A percentile compares a stretch with the other conserved stretches of the same genome.
Evolutionary conservation across 2,888 invertebrate species (phyloP).

Genomic region (Chaitophorus viminalis): DNA sequence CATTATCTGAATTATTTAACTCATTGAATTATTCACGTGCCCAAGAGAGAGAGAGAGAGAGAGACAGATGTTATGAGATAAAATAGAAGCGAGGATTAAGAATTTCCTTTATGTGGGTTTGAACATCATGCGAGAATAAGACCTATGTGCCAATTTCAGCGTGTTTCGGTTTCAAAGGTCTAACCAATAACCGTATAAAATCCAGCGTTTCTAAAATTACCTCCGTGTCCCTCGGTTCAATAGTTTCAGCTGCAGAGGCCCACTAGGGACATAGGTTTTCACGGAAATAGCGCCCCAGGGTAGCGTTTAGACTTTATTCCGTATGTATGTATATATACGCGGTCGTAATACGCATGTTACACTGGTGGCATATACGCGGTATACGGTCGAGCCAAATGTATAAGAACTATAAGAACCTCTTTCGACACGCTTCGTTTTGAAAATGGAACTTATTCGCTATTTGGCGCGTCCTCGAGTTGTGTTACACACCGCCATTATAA

Average conservation of each 20-base stretch:
- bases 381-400: background rate
- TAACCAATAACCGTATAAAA: background rate
- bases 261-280: slow-evolving; percentile 27
- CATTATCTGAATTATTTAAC: background rate
- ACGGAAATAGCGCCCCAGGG: slow-evolving; percentile 21
- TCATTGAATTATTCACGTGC: background rate
- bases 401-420: background rate
- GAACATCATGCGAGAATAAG: background rate
- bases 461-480: background rate
- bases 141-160: slow-evolving; percentile 25
- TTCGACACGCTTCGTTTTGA: background rate
- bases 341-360: no score
- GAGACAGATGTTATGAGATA: no score
- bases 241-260: background rate
- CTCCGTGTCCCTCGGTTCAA: background rate
- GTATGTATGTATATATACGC: background rate
- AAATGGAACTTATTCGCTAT: background rate
- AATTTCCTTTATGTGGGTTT: background rate
- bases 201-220: slow-evolving; percentile 30
- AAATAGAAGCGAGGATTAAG: background rate
- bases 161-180: slow-evolving; percentile 22
- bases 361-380: background rate
- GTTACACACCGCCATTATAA: background rate
- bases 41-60: background rate
- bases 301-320: slow-evolving; percentile 1